Evolutionary conservation across 2,797 vertebrate genomes (phyloP).

Genomic region (Morus bassanus): DNA sequence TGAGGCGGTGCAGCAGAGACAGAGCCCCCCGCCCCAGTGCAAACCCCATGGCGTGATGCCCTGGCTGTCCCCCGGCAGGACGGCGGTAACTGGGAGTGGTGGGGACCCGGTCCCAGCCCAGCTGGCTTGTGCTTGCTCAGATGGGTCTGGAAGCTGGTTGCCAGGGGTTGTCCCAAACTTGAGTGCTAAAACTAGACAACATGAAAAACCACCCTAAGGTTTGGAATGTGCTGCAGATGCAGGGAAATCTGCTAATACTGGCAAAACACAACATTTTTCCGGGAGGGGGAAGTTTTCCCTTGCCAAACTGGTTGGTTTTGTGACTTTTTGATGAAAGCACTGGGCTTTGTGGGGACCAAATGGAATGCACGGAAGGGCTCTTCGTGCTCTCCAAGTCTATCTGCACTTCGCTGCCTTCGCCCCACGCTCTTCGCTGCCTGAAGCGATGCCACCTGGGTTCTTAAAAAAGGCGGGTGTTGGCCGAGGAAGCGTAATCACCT

Average conservation of each 20-base stretch:
- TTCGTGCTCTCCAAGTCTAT: accelerated
- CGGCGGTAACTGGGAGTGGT: accelerated
- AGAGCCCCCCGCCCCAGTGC: accelerated
- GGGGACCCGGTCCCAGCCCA: background rate
- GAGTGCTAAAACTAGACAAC: background rate
- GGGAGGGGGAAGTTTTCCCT: background rate
- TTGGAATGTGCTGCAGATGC: background rate
- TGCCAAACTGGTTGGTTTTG: accelerated
- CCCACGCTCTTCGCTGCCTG: background rate
- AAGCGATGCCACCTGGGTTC: background rate
- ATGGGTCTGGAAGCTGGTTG: background rate
- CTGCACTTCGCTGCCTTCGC: background rate
- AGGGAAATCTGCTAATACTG: background rate
- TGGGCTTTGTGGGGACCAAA: background rate
- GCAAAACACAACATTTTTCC: background rate
- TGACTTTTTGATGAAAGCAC: background rate
- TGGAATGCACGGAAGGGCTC: accelerated
- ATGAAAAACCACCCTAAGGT: background rate
- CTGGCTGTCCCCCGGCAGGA: accelerated
- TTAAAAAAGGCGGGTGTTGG: background rate
- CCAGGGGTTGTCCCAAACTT: background rate
- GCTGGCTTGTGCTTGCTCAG: accelerated
- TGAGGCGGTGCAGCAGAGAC: accelerated
- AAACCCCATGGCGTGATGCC: background rate
- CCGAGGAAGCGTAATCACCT: background rate